A percentile compares a stretch with the other conserved stretches of the same genome.
These are phyloP conservation scores for Ibidorhyncha struthersii DNA, from an alignment of 2,113 vertebrate species.

Conservation along the genomic window DNA sequence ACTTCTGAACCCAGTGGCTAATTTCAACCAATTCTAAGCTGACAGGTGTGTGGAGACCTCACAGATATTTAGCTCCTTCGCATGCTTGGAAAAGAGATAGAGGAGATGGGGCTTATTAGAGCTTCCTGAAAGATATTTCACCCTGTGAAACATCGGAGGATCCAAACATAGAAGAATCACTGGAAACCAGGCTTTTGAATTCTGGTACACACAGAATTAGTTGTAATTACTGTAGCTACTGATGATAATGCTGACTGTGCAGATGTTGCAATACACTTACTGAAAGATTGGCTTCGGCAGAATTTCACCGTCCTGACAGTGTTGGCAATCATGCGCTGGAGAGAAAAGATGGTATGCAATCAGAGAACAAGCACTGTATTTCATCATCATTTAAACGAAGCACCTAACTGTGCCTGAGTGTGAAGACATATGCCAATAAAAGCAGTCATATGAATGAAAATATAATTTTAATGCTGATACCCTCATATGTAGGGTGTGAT, in stretches of 20 bases:
- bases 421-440: conserved; percentile 48
- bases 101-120: not conserved
- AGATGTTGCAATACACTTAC: conserved; percentile 81
- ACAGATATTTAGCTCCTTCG: not conserved
- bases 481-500: conserved; percentile 21
- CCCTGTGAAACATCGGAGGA: not conserved
- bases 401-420: conserved; percentile 42
- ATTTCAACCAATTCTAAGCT: not conserved
- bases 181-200: not conserved
- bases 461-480: conserved; percentile 40
- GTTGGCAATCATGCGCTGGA: conserved; percentile 96
- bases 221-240: conserved; percentile 28
- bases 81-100: not conserved
- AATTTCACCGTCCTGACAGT: conserved; percentile 91
- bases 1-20: not conserved
- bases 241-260: conserved; percentile 8
- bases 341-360: conserved; percentile 62
- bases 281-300: conserved; percentile 93
- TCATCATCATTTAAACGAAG: conserved; percentile 52
- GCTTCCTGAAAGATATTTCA: not conserved
- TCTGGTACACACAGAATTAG: not conserved
- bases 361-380: conserved; percentile 48
- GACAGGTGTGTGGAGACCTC: not conserved
- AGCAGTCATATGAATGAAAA: conserved; percentile 53
- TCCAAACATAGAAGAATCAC: not conserved